These are phyloP conservation scores for Drosophila trapezifrons DNA, from an alignment of 1,140 invertebrate genomes.

Conservation along the genomic window DNA sequence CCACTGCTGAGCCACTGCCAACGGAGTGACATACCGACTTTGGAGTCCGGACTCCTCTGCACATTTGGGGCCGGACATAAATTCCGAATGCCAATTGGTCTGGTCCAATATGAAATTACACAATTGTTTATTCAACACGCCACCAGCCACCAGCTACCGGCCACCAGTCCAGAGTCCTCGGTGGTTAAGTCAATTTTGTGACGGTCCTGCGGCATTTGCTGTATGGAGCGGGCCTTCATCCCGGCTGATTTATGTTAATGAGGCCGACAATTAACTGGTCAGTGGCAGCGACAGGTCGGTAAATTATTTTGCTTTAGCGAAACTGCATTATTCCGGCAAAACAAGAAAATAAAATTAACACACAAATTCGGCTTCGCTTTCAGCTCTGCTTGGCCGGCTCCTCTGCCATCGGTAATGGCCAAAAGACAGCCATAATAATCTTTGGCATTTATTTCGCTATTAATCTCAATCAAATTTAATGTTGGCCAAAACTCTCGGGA, in stretches of 20 bases:
- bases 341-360: slow-evolving; percentile 57
- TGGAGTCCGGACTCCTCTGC: slow-evolving; percentile 6
- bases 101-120: slow-evolving; percentile 68
- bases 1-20: slow-evolving; percentile 16
- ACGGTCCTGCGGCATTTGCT: slow-evolving; percentile 20
- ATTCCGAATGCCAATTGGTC: slow-evolving; percentile 65
- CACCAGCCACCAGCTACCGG: slow-evolving; percentile 5
- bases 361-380: slow-evolving; percentile 42
- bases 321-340: slow-evolving; percentile 35
- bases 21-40: slow-evolving; percentile 45
- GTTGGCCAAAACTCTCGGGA: slow-evolving; percentile 57
- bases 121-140: slow-evolving; percentile 58
- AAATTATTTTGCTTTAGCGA: slow-evolving; percentile 28
- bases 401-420: slow-evolving; percentile 44
- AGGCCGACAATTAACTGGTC: slow-evolving; percentile 56
- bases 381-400: not conserved
- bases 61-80: slow-evolving; percentile 56
- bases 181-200: slow-evolving; percentile 19
- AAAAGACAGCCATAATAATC: slow-evolving; percentile 62
- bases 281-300: slow-evolving; percentile 29
- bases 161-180: not conserved
- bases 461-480: slow-evolving; percentile 83
- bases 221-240: slow-evolving; percentile 4
- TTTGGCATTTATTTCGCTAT: slow-evolving; percentile 77
- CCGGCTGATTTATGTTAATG: slow-evolving; percentile 70